These are phyloP conservation scores for Adela reaumurella DNA, from an alignment of 2,888 invertebrate species.

Conservation along the genomic window DNA sequence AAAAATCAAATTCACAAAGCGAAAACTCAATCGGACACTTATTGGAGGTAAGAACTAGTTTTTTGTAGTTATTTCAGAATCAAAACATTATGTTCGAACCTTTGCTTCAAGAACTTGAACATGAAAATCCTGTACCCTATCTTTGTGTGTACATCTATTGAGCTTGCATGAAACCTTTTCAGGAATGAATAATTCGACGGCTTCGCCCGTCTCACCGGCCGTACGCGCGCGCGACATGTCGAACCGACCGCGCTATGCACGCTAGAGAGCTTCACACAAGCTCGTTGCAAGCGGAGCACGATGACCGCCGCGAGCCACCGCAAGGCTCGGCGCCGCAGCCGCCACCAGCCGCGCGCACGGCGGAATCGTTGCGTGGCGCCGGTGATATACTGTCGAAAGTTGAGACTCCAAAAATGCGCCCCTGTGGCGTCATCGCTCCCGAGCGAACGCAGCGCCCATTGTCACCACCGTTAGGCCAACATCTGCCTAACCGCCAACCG, in stretches of 20 bases:
- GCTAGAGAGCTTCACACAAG: conserved; percentile 43
- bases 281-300: conserved; percentile 31
- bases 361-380: neutral
- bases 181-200: neutral
- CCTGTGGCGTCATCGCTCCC: conserved; percentile 51
- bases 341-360: neutral
- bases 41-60: no score
- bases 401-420: conserved; percentile 34
- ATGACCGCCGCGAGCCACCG: conserved; percentile 27
- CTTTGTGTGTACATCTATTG: neutral
- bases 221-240: neutral
- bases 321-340: neutral
- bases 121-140: no score
- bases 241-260: conserved; percentile 28
- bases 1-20: no score
- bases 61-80: no score
- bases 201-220: neutral
- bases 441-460: conserved; percentile 33
- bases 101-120: no score
- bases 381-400: conserved; percentile 25
- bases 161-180: neutral
- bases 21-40: no score
- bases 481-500: conserved; percentile 29
- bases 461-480: conserved; percentile 27
- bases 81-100: no score